Evolutionary conservation across 2,113 vertebrate genomes (phyloP), one percentile per base, ranked within the genome.

Genomic region (Ranitomeya imitator): DNA sequence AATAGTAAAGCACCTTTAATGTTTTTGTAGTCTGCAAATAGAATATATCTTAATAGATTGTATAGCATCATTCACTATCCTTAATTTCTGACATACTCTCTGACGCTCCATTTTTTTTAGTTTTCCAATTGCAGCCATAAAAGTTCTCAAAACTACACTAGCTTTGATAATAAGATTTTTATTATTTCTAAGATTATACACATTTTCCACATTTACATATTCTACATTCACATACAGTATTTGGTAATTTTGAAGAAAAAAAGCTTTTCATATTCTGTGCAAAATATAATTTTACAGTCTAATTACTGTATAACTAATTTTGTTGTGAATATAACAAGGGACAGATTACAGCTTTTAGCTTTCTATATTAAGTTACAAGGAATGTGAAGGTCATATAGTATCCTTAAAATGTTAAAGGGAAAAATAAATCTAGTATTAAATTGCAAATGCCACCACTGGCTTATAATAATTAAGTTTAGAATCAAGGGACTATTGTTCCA

Each of bases 301-400:
- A 73, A 71, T 31, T 85, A 85, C 73, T 52, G 57, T 51, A 63
- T 6, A 31, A 1, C 57, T 63, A 78, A 78, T 81, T 81, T 59
- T 37, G 23, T 18, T 71, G 63, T 59, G 63, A 80, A 71, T 13
- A 15, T 57, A 82, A 67, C n/a, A 23, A 52, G 18, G 63, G 80
- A 61, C 11, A 52, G 81, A 77, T 87, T 60, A 76, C 59, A 74
- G 37, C 21, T 74, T 15, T 63, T 88, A 60, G 31, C 79, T 88
- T 88, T 74, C 69, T 54, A 83, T 88, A 63, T 83, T 55, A 83
- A 82, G 37, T 65, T 88, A 74, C 69, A 77, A 83, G 45, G 86
- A 88, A 88, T 88, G 86, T 88, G 80, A 88, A 88, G 71, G 86
- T 88, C 86, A 88, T 52, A 88, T 76, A 83, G 86, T 88, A 77